A percentile compares a stretch with the other conserved stretches of the same genome.
phyloP scores from a whole-genome alignment of 30 jellyfish, hydroid and myxozoan species.

The Catostylus mosaicus region DNA sequence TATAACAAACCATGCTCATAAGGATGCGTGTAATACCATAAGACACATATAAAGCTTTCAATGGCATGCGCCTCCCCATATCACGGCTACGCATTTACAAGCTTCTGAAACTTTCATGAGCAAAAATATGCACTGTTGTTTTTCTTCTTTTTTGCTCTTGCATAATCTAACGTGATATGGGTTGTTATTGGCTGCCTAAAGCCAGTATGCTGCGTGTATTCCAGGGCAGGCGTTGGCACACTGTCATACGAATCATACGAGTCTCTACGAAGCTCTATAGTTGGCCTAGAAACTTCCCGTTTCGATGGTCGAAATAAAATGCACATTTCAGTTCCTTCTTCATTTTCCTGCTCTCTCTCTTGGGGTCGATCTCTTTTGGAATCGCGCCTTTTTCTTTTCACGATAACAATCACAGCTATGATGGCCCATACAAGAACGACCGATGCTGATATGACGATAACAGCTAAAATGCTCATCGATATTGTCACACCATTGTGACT shows the following conservation, averaged over 20 bases:
- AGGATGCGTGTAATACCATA: no score
- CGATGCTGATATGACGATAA: conserved; percentile 88
- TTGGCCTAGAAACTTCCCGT: conserved; percentile 75
- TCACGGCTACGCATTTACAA: not conserved
- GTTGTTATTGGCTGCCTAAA: conserved; percentile 94
- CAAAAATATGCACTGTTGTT: conserved; percentile 75
- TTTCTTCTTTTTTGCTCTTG: conserved; percentile 78
- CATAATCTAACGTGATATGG: conserved; percentile 91
- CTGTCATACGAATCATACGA: conserved; percentile 84
- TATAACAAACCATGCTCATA: no score
- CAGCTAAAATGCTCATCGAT: conserved; percentile 94
- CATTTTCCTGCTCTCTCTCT: conserved; percentile 50
- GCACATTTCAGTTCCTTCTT: conserved; percentile 97
- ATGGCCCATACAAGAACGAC: conserved; percentile 91
- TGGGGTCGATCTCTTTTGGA: conserved; percentile 35
- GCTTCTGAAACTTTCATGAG: conserved; percentile 24
- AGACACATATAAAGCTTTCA: no score
- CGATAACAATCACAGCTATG: conserved; percentile 92
- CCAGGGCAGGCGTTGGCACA: conserved; percentile 92
- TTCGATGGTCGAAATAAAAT: conserved; percentile 78
- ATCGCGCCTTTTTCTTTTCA: conserved; percentile 78
- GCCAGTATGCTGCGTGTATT: conserved; percentile 71
- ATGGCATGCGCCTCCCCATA: no score
- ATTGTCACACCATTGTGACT: conserved; percentile 86
- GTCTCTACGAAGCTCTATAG: conserved; percentile 90